Conservation (phyloP, 2,888 invertebrate genomes). For the Nycteola revayana region DNA sequence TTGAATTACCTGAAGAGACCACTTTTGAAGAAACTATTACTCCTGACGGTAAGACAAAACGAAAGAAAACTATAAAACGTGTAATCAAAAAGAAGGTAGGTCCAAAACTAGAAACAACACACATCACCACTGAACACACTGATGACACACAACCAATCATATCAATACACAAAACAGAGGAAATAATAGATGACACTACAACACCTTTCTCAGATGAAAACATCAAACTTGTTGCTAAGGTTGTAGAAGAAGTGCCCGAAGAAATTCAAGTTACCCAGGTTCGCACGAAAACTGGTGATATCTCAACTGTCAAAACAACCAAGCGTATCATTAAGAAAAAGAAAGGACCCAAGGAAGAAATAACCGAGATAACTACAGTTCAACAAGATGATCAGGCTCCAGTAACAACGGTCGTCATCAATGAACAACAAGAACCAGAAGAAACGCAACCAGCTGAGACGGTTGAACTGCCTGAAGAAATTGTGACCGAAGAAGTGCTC, state of each 20-base stretch:
- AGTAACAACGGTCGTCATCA: conserved; percentile 1
- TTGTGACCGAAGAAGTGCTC: not conserved
- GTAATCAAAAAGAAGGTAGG: conserved; percentile 29
- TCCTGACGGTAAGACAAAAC: conserved; percentile 11
- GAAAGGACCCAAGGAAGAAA: conserved; percentile 7
- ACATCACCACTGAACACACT: conserved; percentile 10
- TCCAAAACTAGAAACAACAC: conserved; percentile 27
- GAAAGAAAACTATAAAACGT: conserved; percentile 26
- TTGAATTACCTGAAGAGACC: conserved; percentile 9
- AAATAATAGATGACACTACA: not conserved
- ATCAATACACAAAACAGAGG: conserved; percentile 11
- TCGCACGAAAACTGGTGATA: conserved; percentile 3
- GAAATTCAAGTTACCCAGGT: conserved; percentile 6
- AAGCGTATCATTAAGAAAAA: conserved; percentile 12
- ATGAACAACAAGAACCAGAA: conserved; percentile 1
- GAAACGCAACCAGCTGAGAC: not conserved
- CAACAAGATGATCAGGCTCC: conserved; percentile 11
- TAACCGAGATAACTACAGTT: conserved; percentile 8
- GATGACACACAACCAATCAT: conserved; percentile 13
- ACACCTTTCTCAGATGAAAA: conserved; percentile 3
- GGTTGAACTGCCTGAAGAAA: conserved; percentile 10
- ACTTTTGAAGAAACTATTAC: conserved; percentile 1
- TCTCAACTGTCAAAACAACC: conserved; percentile 3
- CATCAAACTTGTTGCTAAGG: too few species aligned
- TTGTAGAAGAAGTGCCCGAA: conserved; percentile 5